A percentile compares a stretch with the other conserved stretches of the same genome.
phyloP scores from a whole-genome alignment of 37 sponge, comb jelly and placozoan genomes.

The Haliclona indistincta region DNA sequence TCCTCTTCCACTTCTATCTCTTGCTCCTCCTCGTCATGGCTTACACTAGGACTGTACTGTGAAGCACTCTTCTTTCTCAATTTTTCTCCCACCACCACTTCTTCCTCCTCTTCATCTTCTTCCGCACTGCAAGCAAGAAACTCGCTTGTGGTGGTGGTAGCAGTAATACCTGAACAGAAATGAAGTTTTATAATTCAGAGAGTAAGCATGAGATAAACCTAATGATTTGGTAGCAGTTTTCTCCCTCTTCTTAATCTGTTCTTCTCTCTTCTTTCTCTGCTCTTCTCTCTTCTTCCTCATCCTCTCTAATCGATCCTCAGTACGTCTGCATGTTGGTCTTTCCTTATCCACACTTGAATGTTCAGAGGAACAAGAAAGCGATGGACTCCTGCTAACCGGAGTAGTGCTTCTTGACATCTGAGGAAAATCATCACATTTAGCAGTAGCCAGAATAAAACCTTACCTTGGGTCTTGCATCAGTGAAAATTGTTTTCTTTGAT shows the following conservation, averaged over 20 bases:
- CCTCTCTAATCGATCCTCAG: slow-evolving; percentile 13
- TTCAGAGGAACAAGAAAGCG: too few species aligned
- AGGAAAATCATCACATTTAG: neutral
- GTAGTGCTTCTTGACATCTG: neutral
- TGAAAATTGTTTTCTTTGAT: slow-evolving; percentile 44
- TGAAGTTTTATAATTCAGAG: neutral
- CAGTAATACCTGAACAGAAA: neutral
- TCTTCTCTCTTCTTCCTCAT: slow-evolving; percentile 53
- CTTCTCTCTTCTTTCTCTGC: slow-evolving; percentile 33
- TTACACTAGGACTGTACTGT: slow-evolving; percentile 54
- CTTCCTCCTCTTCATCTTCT: too few species aligned
- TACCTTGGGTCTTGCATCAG: slow-evolving; percentile 34
- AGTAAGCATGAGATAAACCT: neutral
- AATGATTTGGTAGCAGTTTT: neutral
- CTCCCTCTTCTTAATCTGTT: slow-evolving; percentile 14
- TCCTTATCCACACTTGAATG: too few species aligned
- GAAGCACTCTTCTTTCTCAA: neutral
- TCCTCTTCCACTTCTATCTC: slow-evolving; percentile 1
- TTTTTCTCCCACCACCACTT: slow-evolving; percentile 1
- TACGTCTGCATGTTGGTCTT: too few species aligned
- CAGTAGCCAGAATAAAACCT: neutral
- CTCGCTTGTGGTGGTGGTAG: neutral
- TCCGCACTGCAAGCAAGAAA: neutral
- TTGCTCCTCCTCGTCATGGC: slow-evolving; percentile 50
- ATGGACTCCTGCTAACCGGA: too few species aligned